Evolutionary conservation across 2,113 vertebrate genomes (phyloP), one percentile per base, ranked within the genome.

Genomic region (Thamnaconus septentrionalis): DNA sequence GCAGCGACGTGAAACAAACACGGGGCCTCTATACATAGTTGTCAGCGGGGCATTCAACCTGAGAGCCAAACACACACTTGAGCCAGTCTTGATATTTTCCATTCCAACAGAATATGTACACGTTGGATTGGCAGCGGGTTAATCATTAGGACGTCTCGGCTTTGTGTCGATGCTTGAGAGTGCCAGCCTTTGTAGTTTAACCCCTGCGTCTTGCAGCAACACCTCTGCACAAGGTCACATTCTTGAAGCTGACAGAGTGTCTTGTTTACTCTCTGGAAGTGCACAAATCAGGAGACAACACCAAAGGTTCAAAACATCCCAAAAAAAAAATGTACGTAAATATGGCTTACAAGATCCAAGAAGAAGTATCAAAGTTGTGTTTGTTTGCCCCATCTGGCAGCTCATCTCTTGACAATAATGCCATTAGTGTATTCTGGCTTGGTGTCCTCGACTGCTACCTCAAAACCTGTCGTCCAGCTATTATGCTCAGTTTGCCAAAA

Each of bases 101-200:
- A 61, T 39, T 66, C 7, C 42, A 56, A 52, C 41, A 53, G 44
- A 64, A 18, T 11, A 2, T 48, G 59, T 66, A 56, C 50, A 49
- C 7, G 39, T 4, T 57, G 58, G 53, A 49, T 55, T 8, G 7
- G 59, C 18, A 31, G 41, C 3, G 11, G 12, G 82, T 81, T 85
- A 85, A 89, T 86, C 41, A 85, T 85, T 86, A 68, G 10, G 59
- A 39, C 44, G 42, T n/a, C 40, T 12, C 3, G 40, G n/a, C 73
- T 79, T 82, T 84, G 66, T 77, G 64, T 53, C 56, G 61, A n/a
- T 46, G 8, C 70, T 72, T 66, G 41, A 78, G 66, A 67, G 46
- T 10, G 56, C 7, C 48, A 56, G 12, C 41, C 49, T 82, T 84
- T 85, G 73, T 74, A 63, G 61, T 76, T 72, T 52, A 54, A 73